Percentiles rank a stretch among this genome's conserved stretches.
Evolutionary conservation across 2,113 vertebrate species (phyloP).

Genomic region (Menidia beryllina): DNA sequence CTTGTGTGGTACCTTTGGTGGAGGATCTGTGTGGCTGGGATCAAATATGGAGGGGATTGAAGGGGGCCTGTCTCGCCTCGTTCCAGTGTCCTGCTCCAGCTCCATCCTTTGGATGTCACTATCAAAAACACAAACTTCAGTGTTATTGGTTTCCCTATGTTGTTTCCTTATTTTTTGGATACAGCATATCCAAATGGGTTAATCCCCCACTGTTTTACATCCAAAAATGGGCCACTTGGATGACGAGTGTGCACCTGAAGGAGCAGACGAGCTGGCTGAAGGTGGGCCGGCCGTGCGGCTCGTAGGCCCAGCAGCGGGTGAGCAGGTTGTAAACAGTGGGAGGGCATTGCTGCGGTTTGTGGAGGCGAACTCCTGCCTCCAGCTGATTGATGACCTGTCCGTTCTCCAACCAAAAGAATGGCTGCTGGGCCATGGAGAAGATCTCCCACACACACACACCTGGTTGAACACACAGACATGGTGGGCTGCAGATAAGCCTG

Average conservation of each 20-base stretch:
- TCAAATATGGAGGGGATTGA: slow-evolving; percentile 71
- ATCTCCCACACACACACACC: slow-evolving; percentile 99
- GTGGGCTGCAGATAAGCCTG: too few species aligned
- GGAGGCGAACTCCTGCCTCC: slow-evolving; percentile 91
- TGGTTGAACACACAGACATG: slow-evolving; percentile 56
- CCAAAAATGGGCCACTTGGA: background rate
- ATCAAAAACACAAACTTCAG: slow-evolving; percentile 9
- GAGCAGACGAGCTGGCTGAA: slow-evolving; percentile 92
- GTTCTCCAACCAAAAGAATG: slow-evolving; percentile 97
- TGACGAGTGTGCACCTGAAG: slow-evolving; percentile 87
- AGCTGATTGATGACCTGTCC: slow-evolving; percentile 96
- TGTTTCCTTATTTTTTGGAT: background rate
- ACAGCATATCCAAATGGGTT: background rate
- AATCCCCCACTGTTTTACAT: too few species aligned
- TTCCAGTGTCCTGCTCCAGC: slow-evolving; percentile 78
- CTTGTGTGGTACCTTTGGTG: slow-evolving; percentile 87
- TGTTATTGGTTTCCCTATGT: background rate
- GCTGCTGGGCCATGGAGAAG: slow-evolving; percentile 93
- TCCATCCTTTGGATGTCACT: slow-evolving; percentile 91
- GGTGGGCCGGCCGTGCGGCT: slow-evolving; percentile 87
- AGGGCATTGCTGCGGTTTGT: slow-evolving; percentile 91
- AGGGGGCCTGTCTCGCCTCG: slow-evolving; percentile 62
- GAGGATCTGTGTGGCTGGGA: slow-evolving; percentile 76
- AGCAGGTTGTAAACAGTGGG: slow-evolving; percentile 93
- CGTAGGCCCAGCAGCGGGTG: slow-evolving; percentile 94